Percentiles rank a stretch among this genome's conserved stretches.
phyloP scores from a whole-genome alignment of 2,888 invertebrate genomes.

The Argyresthia goedartella region DNA sequence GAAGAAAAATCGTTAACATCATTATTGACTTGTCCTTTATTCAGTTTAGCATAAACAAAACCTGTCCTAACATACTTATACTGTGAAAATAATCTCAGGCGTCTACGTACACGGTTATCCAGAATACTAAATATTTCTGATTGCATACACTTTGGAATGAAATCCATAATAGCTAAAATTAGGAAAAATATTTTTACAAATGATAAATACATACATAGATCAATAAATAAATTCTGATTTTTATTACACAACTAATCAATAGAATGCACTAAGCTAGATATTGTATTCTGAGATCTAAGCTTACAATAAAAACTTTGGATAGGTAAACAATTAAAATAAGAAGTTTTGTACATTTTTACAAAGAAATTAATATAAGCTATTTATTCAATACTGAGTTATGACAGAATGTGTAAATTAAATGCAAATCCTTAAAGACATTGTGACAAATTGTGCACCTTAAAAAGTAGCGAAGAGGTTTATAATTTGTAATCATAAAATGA shows the following conservation, averaged over 20 bases:
- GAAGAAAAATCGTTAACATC: neutral
- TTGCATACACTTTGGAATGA: slow-evolving; percentile 61
- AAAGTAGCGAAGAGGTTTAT: neutral
- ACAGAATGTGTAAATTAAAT: slow-evolving; percentile 24
- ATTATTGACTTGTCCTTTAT: slow-evolving; percentile 47
- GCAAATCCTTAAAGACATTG: slow-evolving; percentile 36
- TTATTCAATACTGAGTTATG: slow-evolving; percentile 44
- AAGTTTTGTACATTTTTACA: slow-evolving; percentile 67
- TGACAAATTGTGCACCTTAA: slow-evolving; percentile 45
- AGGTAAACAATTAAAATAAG: slow-evolving; percentile 40
- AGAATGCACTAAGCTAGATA: slow-evolving; percentile 41
- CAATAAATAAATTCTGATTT: slow-evolving; percentile 65
- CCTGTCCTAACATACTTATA: slow-evolving; percentile 38
- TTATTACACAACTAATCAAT: slow-evolving; percentile 52
- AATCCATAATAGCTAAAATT: slow-evolving; percentile 26
- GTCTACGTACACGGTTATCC: slow-evolving; percentile 32
- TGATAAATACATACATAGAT: slow-evolving; percentile 26
- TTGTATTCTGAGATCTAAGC: slow-evolving; percentile 65
- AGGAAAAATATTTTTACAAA: slow-evolving; percentile 52
- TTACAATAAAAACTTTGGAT: slow-evolving; percentile 68
- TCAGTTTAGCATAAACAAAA: slow-evolving; percentile 61
- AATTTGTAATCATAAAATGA: slow-evolving; percentile 18
- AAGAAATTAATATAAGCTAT: slow-evolving; percentile 26
- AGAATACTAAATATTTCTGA: slow-evolving; percentile 32
- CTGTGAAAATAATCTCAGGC: slow-evolving; percentile 43